Evolutionary conservation across 2,797 vertebrate genomes (phyloP), one percentile per base, ranked within the genome.

Genomic region (Sylvilagus floridanus): DNA sequence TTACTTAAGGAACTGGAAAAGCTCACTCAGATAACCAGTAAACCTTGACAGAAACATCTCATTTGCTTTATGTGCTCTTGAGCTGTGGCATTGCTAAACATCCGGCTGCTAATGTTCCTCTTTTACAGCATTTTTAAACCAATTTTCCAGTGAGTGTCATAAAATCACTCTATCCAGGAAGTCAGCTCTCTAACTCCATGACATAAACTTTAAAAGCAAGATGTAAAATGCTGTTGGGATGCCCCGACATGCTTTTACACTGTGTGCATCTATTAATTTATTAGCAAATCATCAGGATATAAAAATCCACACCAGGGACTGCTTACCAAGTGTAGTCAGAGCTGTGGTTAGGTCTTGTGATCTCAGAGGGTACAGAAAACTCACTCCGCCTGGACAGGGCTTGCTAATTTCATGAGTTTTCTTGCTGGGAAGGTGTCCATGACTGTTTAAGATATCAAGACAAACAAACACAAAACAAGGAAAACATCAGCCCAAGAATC

Each of bases 131-230:
- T n/a, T 83, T 75, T 71, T 16, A 91, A 91, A 47, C 65, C 57
- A 19, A 22, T 71, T 93, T 83, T 87, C 83, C 17, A 91, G 42
- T 2, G 57, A 87, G 47, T 26, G 5, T 72, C 76, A 68, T 90
- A 66, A 63, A 92, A 72, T 12, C 78, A 35, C 7, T 88, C 88
- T n/a, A 24, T 76, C 60, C 84, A 62, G 88, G 52, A 65, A 93
- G 63, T 65, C 87, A 4, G 50, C 16, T 2, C 42, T 4, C 3
- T 71, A 24, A n/a, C 57, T n/a, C 79, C 19, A 4, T 0, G 11
- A 60, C 66, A 14, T 32, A 28, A 42, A 71, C n/a, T 47, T 35
- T 47, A 76, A 77, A 65, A 42, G 86, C 52, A 28, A 81, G 86
- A 24, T 2, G 30, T 17, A 50, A 26, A 17, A 14, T 7, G 37